Percentiles rank a stretch among this genome's conserved stretches.
Evolutionary conservation across 2,797 vertebrate species (phyloP).

Genomic region (Apogon talboti): DNA sequence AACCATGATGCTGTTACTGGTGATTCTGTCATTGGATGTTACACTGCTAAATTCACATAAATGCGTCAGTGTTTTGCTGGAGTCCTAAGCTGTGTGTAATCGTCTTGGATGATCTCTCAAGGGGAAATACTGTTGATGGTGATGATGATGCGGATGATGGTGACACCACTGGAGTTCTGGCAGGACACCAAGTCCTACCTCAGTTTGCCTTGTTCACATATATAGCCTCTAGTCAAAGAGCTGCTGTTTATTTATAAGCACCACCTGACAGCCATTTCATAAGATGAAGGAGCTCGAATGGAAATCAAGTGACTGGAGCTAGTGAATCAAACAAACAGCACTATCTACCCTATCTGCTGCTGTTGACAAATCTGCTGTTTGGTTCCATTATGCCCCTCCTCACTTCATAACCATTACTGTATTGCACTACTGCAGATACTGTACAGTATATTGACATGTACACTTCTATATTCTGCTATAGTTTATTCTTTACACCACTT

Average conservation of each 20-base stretch:
- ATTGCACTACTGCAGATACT: neutral
- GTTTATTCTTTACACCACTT: no score
- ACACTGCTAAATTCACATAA: constrained; percentile 29
- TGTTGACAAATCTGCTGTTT: no score
- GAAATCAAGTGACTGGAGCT: constrained; percentile 44
- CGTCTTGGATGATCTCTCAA: constrained; percentile 33
- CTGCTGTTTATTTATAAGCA: constrained; percentile 76
- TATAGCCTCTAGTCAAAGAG: constrained; percentile 34
- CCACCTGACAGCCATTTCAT: constrained; percentile 47
- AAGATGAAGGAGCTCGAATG: constrained; percentile 40
- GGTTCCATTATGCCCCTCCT: no score
- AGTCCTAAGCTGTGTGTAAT: constrained; percentile 11
- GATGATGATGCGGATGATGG: constrained; percentile 25
- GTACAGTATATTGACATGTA: no score
- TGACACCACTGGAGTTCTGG: constrained; percentile 46
- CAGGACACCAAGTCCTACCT: constrained; percentile 73
- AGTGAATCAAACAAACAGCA: neutral
- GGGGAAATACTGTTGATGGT: constrained; percentile 20
- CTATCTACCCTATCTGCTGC: no score
- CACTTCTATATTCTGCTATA: no score
- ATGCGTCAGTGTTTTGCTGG: constrained; percentile 7
- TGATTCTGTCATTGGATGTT: constrained; percentile 38
- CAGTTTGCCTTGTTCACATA: constrained; percentile 29
- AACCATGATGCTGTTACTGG: constrained; percentile 23
- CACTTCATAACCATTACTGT: neutral